Evolutionary conservation across 2,888 invertebrate genomes (phyloP), one percentile per base, ranked within the genome.

Genomic region (Palloptera scutellata): DNA sequence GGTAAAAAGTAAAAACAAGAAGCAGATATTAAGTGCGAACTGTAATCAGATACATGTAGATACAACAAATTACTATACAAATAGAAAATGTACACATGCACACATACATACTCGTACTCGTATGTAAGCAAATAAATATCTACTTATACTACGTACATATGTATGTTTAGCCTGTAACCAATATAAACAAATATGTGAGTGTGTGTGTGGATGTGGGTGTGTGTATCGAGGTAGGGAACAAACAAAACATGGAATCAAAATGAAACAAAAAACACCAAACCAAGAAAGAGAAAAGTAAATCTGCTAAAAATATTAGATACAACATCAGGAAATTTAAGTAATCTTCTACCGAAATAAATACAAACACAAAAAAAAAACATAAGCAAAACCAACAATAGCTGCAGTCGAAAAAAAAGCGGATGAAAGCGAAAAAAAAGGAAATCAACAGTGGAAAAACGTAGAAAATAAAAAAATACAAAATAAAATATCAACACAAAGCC

Each of bases 1-100:
- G n/a, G n/a, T n/a, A 60, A 55, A 62, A 48, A n/a, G 15, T 4
- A 48, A 15, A n/a, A n/a, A 48, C 15, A 13, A 17, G 48, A 13
- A 55, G 9, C 60, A 60, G 45, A 60, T 61, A 66, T 61, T 66
- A 66, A 66, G 66, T 66, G 66, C 54, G 55, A 61, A 66, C 48
- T 43, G 66, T 66, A 66, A 66, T 66, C 57, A 63, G 59, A 67
- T 58, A 66, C 48, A 62, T 53, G 66, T 45, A 67, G 45, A 68
- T 61, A 65, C 64, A 58, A 6, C 64, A 60, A 57, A 61, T 68
- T 68, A 61, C 61, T 64, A 60, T 58, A 42, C 41, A 64, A 64
- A 63, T 55, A 68, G 53, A 66, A 51, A 55, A 13, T 59, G 64
- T 60, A 51, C 54, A 4, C 15, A 62, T 20, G 51, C 61, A 54